Percentiles rank a stretch among this genome's conserved stretches.
Conservation (phyloP, 2,797 vertebrate genomes). For the Brachyalestes nurse region DNA sequence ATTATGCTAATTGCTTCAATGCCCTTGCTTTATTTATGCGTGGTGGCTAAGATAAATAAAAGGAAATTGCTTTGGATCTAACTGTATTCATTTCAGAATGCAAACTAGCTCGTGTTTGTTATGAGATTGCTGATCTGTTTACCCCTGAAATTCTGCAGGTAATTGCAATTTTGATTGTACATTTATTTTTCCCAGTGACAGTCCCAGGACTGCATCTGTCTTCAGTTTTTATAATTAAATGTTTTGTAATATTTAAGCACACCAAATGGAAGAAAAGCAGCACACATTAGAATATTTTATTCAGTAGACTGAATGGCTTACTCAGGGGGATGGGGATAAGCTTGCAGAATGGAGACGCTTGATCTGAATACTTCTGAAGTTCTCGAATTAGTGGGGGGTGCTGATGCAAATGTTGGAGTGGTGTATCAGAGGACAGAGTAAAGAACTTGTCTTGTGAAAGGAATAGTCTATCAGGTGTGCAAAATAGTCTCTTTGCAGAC, state of each 20-base stretch:
- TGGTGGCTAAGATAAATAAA: slow-evolving; percentile 99
- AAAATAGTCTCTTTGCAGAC: slow-evolving; percentile 1
- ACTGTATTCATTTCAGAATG: slow-evolving; percentile 99
- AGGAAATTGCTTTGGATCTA: slow-evolving; percentile 99
- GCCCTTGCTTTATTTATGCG: slow-evolving; percentile 99
- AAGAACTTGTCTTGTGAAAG: slow-evolving; percentile 15
- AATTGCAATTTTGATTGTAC: slow-evolving; percentile 99
- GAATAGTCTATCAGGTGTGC: slow-evolving; percentile 27
- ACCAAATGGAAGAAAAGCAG: slow-evolving; percentile 61
- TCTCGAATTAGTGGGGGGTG: slow-evolving; percentile 32
- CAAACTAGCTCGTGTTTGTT: slow-evolving; percentile 97
- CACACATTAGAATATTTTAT: slow-evolving; percentile 83
- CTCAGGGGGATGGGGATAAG: slow-evolving; percentile 54
- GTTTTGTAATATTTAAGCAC: slow-evolving; percentile 87
- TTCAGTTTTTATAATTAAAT: slow-evolving; percentile 93
- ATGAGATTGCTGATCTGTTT: slow-evolving; percentile 98
- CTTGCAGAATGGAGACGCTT: slow-evolving; percentile 48
- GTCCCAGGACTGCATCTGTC: slow-evolving; percentile 91
- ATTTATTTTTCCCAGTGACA: slow-evolving; percentile 93
- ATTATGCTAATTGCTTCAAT: slow-evolving; percentile 99
- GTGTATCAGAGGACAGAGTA: not conserved
- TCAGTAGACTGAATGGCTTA: slow-evolving; percentile 74
- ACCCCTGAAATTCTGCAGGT: slow-evolving; percentile 99
- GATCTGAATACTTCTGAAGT: slow-evolving; percentile 46
- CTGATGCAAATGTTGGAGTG: slow-evolving; percentile 43